Evolutionary conservation across 1,140 invertebrate species (phyloP).

Genomic region (Ceratitis capitata): DNA sequence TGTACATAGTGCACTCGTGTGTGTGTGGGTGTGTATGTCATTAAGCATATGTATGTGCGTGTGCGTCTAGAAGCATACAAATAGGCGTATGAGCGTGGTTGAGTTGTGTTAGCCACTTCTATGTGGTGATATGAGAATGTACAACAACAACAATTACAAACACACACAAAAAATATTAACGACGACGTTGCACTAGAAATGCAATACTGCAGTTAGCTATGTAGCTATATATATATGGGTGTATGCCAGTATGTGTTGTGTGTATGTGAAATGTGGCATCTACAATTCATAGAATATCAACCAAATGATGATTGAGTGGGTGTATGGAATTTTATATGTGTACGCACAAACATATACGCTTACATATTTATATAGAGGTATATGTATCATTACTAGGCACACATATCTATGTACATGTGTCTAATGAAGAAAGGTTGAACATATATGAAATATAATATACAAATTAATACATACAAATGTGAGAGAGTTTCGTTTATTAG

Average conservation of each 20-base stretch:
- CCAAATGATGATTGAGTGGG: conserved; percentile 34
- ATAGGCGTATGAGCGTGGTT: neutral
- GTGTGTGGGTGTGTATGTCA: neutral
- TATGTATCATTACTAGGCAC: too few relatives aligned
- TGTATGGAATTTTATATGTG: neutral
- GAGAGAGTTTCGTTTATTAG: too few relatives aligned
- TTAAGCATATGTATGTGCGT: neutral
- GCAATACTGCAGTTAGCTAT: neutral
- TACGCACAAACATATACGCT: neutral
- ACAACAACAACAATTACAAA: too few relatives aligned
- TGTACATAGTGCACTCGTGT: neutral
- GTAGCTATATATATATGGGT: too few relatives aligned
- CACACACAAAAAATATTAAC: too few relatives aligned
- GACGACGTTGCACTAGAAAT: neutral
- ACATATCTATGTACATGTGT: too few relatives aligned
- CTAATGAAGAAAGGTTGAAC: too few relatives aligned
- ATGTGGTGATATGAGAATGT: neutral
- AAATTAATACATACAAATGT: too few relatives aligned
- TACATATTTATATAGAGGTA: neutral
- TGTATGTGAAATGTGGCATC: neutral
- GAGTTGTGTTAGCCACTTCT: neutral
- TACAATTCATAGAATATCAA: conserved; percentile 33
- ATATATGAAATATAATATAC: too few relatives aligned
- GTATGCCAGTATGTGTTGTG: neutral
- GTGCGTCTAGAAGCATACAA: neutral